These are phyloP conservation scores for Pandemis cinnamomeana DNA, from an alignment of 2,888 invertebrate species.

Conservation along the genomic window DNA sequence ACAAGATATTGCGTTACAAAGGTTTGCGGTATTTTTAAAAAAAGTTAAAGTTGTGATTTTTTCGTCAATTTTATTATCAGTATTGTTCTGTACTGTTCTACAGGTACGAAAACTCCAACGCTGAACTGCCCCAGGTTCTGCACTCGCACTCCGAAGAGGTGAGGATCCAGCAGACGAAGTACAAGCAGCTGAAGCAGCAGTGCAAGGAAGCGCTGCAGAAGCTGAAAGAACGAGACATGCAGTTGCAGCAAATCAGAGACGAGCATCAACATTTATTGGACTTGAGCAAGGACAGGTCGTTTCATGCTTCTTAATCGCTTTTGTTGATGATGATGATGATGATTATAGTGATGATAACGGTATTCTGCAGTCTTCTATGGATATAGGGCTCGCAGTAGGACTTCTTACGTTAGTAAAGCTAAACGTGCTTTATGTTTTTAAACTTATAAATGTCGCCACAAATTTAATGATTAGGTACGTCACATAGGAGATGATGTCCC, in stretches of 20 bases:
- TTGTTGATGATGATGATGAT: too few species aligned
- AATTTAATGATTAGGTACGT: too few species aligned
- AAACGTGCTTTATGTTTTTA: too few species aligned
- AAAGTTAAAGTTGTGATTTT: too few species aligned
- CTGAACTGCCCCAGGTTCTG: slow-evolving; percentile 90
- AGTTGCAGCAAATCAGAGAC: slow-evolving; percentile 86
- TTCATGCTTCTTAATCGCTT: neutral
- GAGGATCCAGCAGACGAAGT: slow-evolving; percentile 87
- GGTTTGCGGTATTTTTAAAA: slow-evolving; percentile 53
- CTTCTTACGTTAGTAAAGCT: too few species aligned
- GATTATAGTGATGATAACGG: too few species aligned
- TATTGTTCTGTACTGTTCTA: neutral
- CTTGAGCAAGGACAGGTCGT: slow-evolving; percentile 88
- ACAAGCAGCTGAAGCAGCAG: slow-evolving; percentile 87
- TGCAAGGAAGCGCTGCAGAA: slow-evolving; percentile 86
- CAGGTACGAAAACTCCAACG: slow-evolving; percentile 90
- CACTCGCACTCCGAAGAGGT: slow-evolving; percentile 92
- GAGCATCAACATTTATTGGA: slow-evolving; percentile 89
- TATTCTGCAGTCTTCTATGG: too few species aligned
- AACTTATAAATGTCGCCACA: too few species aligned
- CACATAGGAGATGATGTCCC: too few species aligned
- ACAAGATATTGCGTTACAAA: slow-evolving; percentile 90
- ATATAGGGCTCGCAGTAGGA: too few species aligned
- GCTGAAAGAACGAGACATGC: slow-evolving; percentile 88
- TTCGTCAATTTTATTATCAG: too few species aligned